Evolutionary conservation across 2,888 invertebrate species (phyloP), one percentile per base, ranked within the genome.

Genomic region (Baronia brevicornis): DNA sequence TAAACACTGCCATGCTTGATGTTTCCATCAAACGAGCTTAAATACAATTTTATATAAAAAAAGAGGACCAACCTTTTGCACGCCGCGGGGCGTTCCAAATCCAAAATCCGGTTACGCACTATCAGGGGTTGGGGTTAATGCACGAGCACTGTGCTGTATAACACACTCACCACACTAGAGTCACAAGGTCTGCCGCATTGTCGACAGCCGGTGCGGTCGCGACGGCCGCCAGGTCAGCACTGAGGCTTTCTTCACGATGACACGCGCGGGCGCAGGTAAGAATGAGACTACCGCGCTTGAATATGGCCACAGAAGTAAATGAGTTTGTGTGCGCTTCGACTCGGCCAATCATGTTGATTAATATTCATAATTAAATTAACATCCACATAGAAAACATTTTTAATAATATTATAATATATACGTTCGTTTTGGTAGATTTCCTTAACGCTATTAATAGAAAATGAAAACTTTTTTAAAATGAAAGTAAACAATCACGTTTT

Each of bases 71-170:
- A 80, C 80, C 80, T 80, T 72, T 62, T 66, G 51, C 55, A 66
- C 67, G 69, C 71, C 70, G 61, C 66, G 65, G 67, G 69, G 68
- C 71, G 75, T 68, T 67, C 65, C 59, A 60, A 60, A 60, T 60
- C 48, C 54, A 54, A 74, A 78, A 80, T 80, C 80, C 80, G 72
- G 78, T 77, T 75, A 69, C 63, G 60, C 80, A 80, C 80, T 78
- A 77, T 78, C 70, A 79, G 67, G 73, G 78, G 72, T 70, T 71
- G 73, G 70, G 77, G 79, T 80, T 74, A 79, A 73, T 51, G 77
- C 75, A 79, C 78, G 70, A 66, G 56, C 79, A 78, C 78, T 75
- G 70, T 65, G 72, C 71, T 73, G 64, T 60, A 65, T 67, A 73
- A 73, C 77, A 68, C 60, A 61, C 69, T 68, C 80, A 80, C 78